These are phyloP conservation scores for Theristus sp. DNA, from an alignment of 2,888 invertebrate genomes.

Conservation along the genomic window DNA sequence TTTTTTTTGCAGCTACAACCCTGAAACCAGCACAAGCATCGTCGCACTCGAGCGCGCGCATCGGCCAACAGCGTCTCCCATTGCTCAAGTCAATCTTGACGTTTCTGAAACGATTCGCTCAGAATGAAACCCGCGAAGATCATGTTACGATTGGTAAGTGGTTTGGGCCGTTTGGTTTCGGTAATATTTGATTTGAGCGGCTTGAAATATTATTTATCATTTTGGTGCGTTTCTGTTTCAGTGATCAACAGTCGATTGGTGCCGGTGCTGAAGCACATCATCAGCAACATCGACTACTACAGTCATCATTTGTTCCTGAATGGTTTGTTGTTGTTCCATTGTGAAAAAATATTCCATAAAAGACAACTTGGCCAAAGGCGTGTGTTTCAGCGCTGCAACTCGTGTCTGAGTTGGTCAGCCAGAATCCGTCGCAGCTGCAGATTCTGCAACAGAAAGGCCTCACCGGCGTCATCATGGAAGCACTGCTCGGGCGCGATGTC, in stretches of 20 bases:
- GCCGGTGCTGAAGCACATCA: constrained; percentile 53
- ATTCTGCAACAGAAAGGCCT: constrained; percentile 67
- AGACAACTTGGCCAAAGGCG: too few species aligned
- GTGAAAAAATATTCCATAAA: too few species aligned
- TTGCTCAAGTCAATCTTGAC: constrained; percentile 69
- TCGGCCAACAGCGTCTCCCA: constrained; percentile 65
- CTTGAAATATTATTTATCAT: not conserved
- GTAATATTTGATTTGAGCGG: not conserved
- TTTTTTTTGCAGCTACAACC: too few species aligned
- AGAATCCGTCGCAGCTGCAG: constrained; percentile 60
- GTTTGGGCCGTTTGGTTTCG: not conserved
- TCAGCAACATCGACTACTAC: constrained; percentile 72
- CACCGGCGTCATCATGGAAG: constrained; percentile 63
- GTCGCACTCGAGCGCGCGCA: too few species aligned
- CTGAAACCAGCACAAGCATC: too few species aligned
- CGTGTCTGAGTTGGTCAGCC: constrained; percentile 52
- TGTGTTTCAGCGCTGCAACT: constrained; percentile 13
- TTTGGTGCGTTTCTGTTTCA: constrained; percentile 14
- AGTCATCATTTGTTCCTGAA: constrained; percentile 55
- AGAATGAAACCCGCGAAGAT: not conserved
- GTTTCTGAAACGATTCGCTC: constrained; percentile 62
- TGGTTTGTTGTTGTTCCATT: not conserved
- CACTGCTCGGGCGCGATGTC: constrained; percentile 59
- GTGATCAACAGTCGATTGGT: constrained; percentile 69
- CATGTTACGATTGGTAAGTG: not conserved